A percentile compares a stretch with the other conserved stretches of the same genome.
Conservation (phyloP, 2,888 invertebrate genomes). For the Chymomyza fuscimana region DNA sequence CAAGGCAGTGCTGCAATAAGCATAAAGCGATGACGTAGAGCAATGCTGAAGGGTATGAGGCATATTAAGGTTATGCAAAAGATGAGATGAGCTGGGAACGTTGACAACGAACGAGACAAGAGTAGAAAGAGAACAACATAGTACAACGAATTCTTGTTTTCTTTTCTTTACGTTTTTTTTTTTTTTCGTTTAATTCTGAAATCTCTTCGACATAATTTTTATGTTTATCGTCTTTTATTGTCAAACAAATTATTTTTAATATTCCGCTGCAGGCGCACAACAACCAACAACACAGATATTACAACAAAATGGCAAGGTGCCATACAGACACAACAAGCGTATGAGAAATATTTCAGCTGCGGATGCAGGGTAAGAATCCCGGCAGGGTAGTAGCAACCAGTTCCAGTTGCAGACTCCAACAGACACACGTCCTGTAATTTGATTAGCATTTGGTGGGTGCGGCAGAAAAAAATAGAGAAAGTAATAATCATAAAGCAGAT, state of each 20-base stretch:
- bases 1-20: conserved; percentile 48
- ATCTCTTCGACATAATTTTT: conserved; percentile 76
- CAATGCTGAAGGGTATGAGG: conserved; percentile 22
- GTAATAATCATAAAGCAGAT: conserved; percentile 64
- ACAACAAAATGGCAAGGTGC: conserved; percentile 39
- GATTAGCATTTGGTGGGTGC: conserved; percentile 62
- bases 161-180: conserved; percentile 26
- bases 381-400: conserved; percentile 22
- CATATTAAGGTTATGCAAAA: conserved; percentile 45
- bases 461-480: conserved; percentile 32
- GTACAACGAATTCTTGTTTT: conserved; percentile 50
- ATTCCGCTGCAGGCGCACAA: conserved; percentile 69
- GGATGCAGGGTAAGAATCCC: conserved; percentile 22
- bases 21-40: conserved; percentile 30
- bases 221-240: conserved; percentile 79
- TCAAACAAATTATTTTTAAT: conserved; percentile 79
- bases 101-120: conserved; percentile 43
- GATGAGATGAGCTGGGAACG: conserved; percentile 27
- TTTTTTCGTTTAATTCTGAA: conserved; percentile 1
- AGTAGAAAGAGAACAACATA: neutral
- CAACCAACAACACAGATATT: conserved; percentile 23
- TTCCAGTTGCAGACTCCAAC: conserved; percentile 14
- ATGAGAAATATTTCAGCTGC: conserved; percentile 76
- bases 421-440: conserved; percentile 62
- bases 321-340: conserved; percentile 15